These are phyloP conservation scores for Orchesellides sinensis DNA, from an alignment of 2,888 invertebrate genomes.

Conservation along the genomic window DNA sequence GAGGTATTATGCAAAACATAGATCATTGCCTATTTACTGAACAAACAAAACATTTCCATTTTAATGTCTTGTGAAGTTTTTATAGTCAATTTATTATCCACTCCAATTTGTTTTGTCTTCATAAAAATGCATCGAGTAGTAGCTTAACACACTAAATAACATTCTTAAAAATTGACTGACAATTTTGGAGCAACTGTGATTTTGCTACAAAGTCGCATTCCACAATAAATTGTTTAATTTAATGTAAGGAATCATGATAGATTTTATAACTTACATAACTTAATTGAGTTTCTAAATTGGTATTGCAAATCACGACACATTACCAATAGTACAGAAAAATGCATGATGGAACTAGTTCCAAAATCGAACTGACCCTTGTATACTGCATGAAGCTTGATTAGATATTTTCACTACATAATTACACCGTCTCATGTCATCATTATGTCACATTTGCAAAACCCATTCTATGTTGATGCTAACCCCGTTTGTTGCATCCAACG, in stretches of 20 bases:
- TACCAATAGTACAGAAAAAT: background rate
- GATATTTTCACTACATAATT: background rate
- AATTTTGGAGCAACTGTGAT: no score
- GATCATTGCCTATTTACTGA: background rate
- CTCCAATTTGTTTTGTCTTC: no score
- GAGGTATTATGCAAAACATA: background rate
- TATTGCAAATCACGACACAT: background rate
- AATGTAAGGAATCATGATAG: background rate
- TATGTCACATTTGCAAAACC: constrained; percentile 10
- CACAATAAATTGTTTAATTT: no score
- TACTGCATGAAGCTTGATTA: background rate
- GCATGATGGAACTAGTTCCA: background rate
- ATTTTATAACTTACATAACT: background rate
- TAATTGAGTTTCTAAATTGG: background rate
- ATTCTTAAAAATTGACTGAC: no score
- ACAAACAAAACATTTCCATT: background rate
- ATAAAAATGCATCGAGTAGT: no score
- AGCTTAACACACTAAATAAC: no score
- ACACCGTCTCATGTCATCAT: constrained; percentile 1
- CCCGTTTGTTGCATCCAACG: no score
- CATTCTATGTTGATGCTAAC: background rate
- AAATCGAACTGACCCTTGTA: background rate
- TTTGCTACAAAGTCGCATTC: no score
- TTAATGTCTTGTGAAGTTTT: background rate
- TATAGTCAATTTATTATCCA: background rate